These are phyloP conservation scores for Euclidia mi DNA, from an alignment of 2,888 invertebrate species.

Conservation along the genomic window DNA sequence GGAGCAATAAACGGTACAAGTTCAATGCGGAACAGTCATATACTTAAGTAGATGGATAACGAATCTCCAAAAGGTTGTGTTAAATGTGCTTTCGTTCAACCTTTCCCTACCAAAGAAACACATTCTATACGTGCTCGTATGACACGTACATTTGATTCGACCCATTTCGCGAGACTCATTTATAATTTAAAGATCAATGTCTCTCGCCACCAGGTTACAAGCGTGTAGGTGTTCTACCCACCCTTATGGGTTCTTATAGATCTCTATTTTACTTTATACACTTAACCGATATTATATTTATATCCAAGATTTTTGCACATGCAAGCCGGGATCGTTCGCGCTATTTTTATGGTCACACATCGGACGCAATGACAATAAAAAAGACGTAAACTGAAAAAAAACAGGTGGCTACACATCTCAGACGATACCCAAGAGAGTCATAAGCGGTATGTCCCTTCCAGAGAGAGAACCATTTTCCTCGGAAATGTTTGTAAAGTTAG, in stretches of 20 bases:
- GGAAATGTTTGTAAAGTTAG: conserved; percentile 52
- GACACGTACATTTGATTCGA: conserved; percentile 58
- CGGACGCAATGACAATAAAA: conserved; percentile 68
- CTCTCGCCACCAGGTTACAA: conserved; percentile 45
- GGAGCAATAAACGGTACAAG: conserved; percentile 8
- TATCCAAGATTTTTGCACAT: conserved; percentile 13
- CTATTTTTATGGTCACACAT: conserved; percentile 42
- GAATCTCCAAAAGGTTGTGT: conserved; percentile 38
- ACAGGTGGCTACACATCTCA: conserved; percentile 69
- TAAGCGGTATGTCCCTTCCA: conserved; percentile 70
- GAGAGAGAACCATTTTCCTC: conserved; percentile 67
- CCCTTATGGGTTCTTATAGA: conserved; percentile 25
- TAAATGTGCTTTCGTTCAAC: conserved; percentile 37
- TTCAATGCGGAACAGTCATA: conserved; percentile 24
- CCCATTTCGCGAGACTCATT: conserved; percentile 68
- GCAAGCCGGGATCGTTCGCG: conserved; percentile 11
- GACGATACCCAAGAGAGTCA: conserved; percentile 71
- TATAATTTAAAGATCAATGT: conserved; percentile 71
- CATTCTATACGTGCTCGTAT: conserved; percentile 29
- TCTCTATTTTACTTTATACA: conserved; percentile 8
- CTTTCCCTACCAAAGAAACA: conserved; percentile 30
- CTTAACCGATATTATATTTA: conserved; percentile 11
- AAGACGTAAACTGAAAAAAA: conserved; percentile 66
- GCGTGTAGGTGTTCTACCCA: conserved; percentile 16
- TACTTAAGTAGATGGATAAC: conserved; percentile 32